Evolutionary conservation across 1,140 invertebrate species (phyloP).

Genomic region (Cherax destructor): DNA sequence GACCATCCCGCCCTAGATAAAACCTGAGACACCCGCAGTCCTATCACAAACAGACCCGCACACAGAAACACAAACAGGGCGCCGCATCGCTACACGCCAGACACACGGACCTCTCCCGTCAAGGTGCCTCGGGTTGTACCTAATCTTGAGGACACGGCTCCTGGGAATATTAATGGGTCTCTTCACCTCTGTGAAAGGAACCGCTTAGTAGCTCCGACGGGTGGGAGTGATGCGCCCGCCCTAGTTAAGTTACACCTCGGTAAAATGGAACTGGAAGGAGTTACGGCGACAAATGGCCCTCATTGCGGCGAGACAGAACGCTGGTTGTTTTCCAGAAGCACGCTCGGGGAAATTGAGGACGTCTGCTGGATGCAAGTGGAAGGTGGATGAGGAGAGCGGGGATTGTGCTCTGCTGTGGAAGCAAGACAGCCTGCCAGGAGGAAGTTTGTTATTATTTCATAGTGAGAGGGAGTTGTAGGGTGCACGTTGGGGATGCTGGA

Average conservation of each 20-base stretch:
- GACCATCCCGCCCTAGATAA: too few relatives aligned
- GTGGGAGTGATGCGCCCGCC: not conserved
- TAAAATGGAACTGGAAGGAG: not conserved
- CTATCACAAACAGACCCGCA: too few relatives aligned
- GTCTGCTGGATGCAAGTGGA: not conserved
- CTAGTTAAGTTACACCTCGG: not conserved
- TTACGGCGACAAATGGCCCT: slow-evolving; percentile 27
- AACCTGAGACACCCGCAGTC: too few relatives aligned
- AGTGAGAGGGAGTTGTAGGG: too few relatives aligned
- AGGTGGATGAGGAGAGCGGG: too few relatives aligned
- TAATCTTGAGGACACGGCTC: slow-evolving; percentile 27
- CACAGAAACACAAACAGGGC: too few relatives aligned
- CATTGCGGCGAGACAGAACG: slow-evolving; percentile 23
- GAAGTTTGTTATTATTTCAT: too few relatives aligned
- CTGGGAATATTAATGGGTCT: slow-evolving; percentile 6
- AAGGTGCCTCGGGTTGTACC: not conserved
- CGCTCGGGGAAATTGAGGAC: slow-evolving; percentile 5
- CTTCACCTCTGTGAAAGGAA: slow-evolving; percentile 19
- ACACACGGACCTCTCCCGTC: not conserved
- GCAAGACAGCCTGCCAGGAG: too few relatives aligned
- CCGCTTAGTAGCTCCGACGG: slow-evolving; percentile 18
- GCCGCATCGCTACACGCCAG: too few relatives aligned
- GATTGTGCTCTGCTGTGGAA: too few relatives aligned
- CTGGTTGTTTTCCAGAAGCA: slow-evolving; percentile 4
- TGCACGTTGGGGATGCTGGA: too few relatives aligned